phyloP scores from a whole-genome alignment of 2,113 vertebrate genomes.

The Choloepus hoffmanni region DNA sequence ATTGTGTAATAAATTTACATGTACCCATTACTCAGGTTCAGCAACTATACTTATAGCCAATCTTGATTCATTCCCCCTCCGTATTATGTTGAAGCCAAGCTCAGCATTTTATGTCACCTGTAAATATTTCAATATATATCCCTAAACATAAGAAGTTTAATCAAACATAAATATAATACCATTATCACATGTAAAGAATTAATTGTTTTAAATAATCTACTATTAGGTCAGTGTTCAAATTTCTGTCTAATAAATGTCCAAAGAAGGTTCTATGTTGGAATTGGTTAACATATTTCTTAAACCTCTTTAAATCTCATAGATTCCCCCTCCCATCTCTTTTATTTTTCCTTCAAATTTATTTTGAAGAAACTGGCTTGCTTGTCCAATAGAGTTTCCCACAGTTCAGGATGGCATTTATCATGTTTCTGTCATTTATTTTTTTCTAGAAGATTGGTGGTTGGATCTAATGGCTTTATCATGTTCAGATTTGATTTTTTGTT shows the following conservation, averaged over 20 bases:
- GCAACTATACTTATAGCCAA: neutral
- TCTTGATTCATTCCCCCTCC: neutral
- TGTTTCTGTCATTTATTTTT: neutral
- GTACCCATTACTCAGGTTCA: neutral
- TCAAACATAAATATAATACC: no score
- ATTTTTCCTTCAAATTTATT: neutral
- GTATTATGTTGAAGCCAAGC: neutral
- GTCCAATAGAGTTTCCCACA: no score
- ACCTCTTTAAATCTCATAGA: neutral
- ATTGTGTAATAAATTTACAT: neutral
- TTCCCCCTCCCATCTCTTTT: neutral
- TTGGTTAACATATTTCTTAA: neutral
- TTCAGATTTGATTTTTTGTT: neutral
- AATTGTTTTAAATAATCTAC: neutral
- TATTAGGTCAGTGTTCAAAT: neutral
- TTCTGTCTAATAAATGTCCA: neutral
- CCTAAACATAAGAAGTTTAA: neutral
- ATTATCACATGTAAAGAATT: neutral
- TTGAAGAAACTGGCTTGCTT: neutral
- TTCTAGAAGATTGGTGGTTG: no score
- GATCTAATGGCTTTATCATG: no score
- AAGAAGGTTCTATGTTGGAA: neutral
- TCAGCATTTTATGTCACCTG: neutral
- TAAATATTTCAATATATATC: neutral
- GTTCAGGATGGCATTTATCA: no score